Evolutionary conservation across 2,888 invertebrate genomes (phyloP).

Genomic region (Calliopum simillimum): DNA sequence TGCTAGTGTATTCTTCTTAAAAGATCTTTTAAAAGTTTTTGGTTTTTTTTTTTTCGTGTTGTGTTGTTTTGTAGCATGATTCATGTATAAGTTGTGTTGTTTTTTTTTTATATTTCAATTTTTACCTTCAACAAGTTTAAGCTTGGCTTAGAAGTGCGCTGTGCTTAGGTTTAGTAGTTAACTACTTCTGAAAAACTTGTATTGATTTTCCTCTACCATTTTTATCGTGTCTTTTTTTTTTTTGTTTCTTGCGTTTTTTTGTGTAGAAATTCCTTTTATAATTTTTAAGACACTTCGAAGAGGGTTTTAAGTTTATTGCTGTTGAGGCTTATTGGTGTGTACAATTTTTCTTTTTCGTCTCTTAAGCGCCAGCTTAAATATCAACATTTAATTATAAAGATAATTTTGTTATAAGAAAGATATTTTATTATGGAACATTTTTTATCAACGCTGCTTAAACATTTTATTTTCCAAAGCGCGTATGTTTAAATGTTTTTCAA

Average conservation of each 20-base stretch:
- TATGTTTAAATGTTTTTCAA: too few relatives aligned
- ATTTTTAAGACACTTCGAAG: conserved; percentile 14
- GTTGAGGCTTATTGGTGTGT: not conserved
- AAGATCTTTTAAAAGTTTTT: conserved; percentile 31
- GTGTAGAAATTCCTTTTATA: not conserved
- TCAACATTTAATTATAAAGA: too few relatives aligned
- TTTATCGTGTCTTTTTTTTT: conserved; percentile 22
- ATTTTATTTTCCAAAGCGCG: too few relatives aligned
- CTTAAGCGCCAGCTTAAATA: conserved; percentile 54
- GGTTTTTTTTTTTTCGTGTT: conserved; percentile 25
- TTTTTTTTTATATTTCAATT: conserved; percentile 40
- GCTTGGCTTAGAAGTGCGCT: conserved; percentile 24
- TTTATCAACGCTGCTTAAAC: too few relatives aligned
- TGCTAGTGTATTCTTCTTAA: conserved; percentile 37
- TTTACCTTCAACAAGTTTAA: conserved; percentile 25
- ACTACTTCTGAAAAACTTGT: not conserved
- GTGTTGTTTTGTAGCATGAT: conserved; percentile 39
- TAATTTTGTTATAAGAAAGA: too few relatives aligned
- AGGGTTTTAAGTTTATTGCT: conserved; percentile 35
- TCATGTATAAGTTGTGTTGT: conserved; percentile 39
- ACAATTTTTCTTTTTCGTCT: conserved; percentile 39
- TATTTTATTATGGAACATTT: too few relatives aligned
- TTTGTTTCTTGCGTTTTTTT: conserved; percentile 25
- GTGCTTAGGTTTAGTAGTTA: conserved; percentile 17
- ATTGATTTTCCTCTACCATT: conserved; percentile 19